These are phyloP conservation scores for Lagenorhynchus albirostris DNA, from an alignment of 2,113 vertebrate genomes.

Conservation along the genomic window DNA sequence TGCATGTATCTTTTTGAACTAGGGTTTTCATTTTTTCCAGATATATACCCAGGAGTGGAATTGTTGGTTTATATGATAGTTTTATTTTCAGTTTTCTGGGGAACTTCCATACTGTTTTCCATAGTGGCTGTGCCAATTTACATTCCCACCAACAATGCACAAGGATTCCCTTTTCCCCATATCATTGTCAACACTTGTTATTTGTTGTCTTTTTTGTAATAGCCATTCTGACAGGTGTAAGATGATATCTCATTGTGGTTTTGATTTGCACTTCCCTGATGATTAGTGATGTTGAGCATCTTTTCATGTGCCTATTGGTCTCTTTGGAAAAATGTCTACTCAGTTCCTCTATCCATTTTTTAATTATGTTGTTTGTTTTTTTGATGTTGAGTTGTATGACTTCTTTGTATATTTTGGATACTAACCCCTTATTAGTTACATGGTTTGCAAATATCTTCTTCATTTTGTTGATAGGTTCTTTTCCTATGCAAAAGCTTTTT, in stretches of 20 bases:
- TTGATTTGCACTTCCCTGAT: neutral
- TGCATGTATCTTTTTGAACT: neutral
- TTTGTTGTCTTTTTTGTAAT: neutral
- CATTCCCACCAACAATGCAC: neutral
- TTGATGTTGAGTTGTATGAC: neutral
- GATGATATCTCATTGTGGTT: neutral
- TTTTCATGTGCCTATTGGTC: neutral
- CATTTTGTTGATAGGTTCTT: neutral
- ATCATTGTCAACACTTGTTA: neutral
- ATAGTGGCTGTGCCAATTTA: neutral
- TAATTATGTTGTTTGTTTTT: neutral
- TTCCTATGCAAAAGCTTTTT: neutral
- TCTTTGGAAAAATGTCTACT: neutral
- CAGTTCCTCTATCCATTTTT: neutral
- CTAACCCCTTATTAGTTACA: neutral
- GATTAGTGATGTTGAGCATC: neutral
- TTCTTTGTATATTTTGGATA: neutral
- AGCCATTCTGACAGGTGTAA: neutral
- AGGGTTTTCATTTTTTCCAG: neutral
- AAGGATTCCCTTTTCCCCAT: neutral
- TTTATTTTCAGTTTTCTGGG: neutral
- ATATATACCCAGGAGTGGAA: neutral
- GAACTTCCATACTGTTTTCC: neutral
- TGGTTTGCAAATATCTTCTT: neutral
- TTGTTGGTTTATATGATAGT: neutral